These are phyloP conservation scores for Drosophila affinis DNA, from an alignment of 2,888 invertebrate genomes.

Conservation along the genomic window DNA sequence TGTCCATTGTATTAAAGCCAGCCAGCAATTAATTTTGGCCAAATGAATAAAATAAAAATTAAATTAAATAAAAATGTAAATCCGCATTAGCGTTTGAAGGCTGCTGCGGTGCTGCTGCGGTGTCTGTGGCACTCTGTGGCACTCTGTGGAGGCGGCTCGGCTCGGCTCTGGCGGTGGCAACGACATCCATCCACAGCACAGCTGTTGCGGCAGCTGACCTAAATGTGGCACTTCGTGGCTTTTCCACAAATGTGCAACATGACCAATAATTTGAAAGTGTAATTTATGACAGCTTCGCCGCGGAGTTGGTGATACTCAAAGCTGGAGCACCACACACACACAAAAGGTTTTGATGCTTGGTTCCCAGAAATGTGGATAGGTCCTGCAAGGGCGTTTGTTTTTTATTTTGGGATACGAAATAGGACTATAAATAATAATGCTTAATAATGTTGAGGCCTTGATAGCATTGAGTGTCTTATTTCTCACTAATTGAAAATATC, in stretches of 20 bases:
- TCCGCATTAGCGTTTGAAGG: conserved; percentile 54
- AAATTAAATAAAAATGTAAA: conserved; percentile 60
- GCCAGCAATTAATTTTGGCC: conserved; percentile 59
- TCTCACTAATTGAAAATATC: too few relatives aligned
- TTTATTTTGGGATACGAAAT: background rate
- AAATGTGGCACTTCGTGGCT: conserved; percentile 52
- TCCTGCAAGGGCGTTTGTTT: background rate
- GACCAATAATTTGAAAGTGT: conserved; percentile 69
- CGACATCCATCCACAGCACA: conserved; percentile 8
- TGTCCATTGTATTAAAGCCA: conserved; percentile 47
- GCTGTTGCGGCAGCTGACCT: conserved; percentile 26
- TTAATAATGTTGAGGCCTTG: too few relatives aligned
- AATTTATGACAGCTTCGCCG: conserved; percentile 61
- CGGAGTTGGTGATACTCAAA: conserved; percentile 54
- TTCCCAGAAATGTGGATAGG: background rate
- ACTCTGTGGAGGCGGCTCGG: background rate
- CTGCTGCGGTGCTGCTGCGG: conserved; percentile 30
- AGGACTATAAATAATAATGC: background rate
- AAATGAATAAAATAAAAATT: conserved; percentile 36
- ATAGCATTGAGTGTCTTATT: too few relatives aligned
- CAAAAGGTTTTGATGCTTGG: background rate
- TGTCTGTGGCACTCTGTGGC: background rate
- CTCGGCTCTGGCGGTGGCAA: conserved; percentile 12
- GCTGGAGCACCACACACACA: conserved; percentile 20
- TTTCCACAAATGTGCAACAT: conserved; percentile 58